Conservation (phyloP, 2,113 vertebrate species). For the Aldabrachelys gigantea region DNA sequence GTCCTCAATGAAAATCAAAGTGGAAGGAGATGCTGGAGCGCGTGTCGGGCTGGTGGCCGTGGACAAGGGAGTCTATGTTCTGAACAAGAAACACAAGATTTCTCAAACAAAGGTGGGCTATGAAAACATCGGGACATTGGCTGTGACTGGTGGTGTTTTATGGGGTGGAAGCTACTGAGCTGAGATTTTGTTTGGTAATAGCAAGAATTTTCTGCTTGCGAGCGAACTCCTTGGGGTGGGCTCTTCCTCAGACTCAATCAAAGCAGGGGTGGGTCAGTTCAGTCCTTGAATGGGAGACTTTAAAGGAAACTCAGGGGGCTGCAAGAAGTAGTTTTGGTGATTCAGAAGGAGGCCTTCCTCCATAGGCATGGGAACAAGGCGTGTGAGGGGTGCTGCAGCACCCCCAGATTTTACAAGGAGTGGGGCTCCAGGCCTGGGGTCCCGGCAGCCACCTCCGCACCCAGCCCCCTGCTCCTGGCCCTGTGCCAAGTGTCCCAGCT, state of each 20-base stretch:
- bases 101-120: constrained; percentile 77
- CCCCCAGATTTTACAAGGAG: too few relatives aligned
- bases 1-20: constrained; percentile 65
- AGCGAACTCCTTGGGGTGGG: background rate
- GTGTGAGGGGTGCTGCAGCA: too few relatives aligned
- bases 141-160: background rate
- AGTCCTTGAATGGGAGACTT: background rate
- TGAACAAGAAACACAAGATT: constrained; percentile 79
- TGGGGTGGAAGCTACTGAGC: background rate
- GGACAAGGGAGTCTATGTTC: constrained; percentile 81
- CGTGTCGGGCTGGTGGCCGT: constrained; percentile 81
- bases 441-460: too few relatives aligned
- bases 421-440: too few relatives aligned
- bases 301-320: background rate
- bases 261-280: background rate
- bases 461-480: too few relatives aligned
- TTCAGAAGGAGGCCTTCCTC: too few relatives aligned
- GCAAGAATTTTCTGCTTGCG: background rate
- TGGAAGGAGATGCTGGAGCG: constrained; percentile 74
- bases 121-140: background rate
- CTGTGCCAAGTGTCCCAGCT: too few relatives aligned
- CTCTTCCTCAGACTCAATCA: background rate
- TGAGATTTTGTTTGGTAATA: background rate
- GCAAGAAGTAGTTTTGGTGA: too few relatives aligned
- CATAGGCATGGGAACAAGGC: too few relatives aligned